Evolutionary conservation across 2,888 invertebrate species (phyloP).

Genomic region (Auanema freiburgensis): DNA sequence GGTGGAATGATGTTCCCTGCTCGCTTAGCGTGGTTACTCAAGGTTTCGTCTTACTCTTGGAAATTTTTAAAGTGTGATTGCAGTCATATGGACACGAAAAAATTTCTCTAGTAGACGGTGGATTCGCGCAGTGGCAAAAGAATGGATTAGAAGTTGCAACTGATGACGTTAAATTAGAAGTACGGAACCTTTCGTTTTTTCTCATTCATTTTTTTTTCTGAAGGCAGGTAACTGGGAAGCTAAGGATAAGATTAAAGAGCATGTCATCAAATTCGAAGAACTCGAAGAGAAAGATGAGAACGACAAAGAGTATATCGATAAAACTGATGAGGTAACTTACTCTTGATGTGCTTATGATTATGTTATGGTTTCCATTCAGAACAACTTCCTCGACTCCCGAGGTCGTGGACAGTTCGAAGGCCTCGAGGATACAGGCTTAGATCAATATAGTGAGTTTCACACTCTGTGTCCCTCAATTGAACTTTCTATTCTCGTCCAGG

Average conservation of each 20-base stretch:
- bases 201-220: neutral
- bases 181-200: neutral
- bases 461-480: slow-evolving; percentile 2
- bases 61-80: slow-evolving; percentile 16
- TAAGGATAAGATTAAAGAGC: slow-evolving; percentile 25
- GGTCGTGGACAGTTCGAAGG: slow-evolving; percentile 54
- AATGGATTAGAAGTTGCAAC: slow-evolving; percentile 33
- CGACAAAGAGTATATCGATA: slow-evolving; percentile 33
- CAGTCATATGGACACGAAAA: slow-evolving; percentile 56
- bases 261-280: slow-evolving; percentile 50
- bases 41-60: slow-evolving; percentile 23
- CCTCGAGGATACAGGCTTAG: slow-evolving; percentile 50
- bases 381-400: slow-evolving; percentile 56
- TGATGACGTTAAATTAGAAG: slow-evolving; percentile 27
- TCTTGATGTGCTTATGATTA: neutral
- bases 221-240: slow-evolving; percentile 43
- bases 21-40: slow-evolving; percentile 53
- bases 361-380: slow-evolving; percentile 24
- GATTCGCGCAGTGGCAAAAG: slow-evolving; percentile 47
- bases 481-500: slow-evolving; percentile 21
- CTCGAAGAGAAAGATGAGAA: slow-evolving; percentile 29
- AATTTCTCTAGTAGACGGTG: slow-evolving; percentile 52
- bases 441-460: slow-evolving; percentile 26
- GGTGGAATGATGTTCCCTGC: slow-evolving; percentile 57
- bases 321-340: slow-evolving; percentile 28